Percentiles rank a stretch among this genome's conserved stretches.
These are phyloP conservation scores for Micronycteris hirsuta DNA, from an alignment of 2,113 vertebrate genomes.

Conservation along the genomic window DNA sequence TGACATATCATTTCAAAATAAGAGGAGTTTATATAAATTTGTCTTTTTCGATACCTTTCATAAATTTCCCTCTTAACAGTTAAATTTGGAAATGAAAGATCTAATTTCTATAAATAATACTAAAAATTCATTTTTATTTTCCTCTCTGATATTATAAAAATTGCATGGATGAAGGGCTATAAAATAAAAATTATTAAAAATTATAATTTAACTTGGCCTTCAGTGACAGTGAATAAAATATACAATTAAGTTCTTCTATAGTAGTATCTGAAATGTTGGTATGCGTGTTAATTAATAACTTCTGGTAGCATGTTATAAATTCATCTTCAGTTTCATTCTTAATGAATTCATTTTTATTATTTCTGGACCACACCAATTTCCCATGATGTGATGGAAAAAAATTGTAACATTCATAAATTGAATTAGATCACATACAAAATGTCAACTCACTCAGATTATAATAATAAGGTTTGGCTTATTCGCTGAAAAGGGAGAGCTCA, in stretches of 20 bases:
- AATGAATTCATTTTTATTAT: conserved; percentile 60
- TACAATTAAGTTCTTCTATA: not conserved
- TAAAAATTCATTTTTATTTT: not conserved
- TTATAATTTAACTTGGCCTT: not conserved
- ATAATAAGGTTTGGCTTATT: conserved; percentile 60
- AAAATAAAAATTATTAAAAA: not conserved
- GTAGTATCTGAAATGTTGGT: not conserved
- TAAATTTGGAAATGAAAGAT: conserved; percentile 9
- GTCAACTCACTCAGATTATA: conserved; percentile 55
- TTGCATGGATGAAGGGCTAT: not conserved
- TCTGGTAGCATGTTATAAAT: conserved; percentile 46
- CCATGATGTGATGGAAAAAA: conserved; percentile 70
- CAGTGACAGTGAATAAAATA: conserved; percentile 17
- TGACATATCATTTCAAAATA: conserved; percentile 44
- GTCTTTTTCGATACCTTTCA: not conserved
- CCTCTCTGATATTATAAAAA: not conserved
- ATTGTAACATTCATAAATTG: conserved; percentile 57
- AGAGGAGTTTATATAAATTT: conserved; percentile 39
- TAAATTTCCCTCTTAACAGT: not conserved
- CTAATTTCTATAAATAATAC: not conserved
- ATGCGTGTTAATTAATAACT: conserved; percentile 52
- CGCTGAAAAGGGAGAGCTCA: conserved; percentile 45
- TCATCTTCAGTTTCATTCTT: conserved; percentile 49
- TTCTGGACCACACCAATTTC: conserved; percentile 62
- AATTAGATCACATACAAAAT: conserved; percentile 68